phyloP scores from a whole-genome alignment of 2,888 invertebrate genomes.

The Dasysyrphus tricinctus region DNA sequence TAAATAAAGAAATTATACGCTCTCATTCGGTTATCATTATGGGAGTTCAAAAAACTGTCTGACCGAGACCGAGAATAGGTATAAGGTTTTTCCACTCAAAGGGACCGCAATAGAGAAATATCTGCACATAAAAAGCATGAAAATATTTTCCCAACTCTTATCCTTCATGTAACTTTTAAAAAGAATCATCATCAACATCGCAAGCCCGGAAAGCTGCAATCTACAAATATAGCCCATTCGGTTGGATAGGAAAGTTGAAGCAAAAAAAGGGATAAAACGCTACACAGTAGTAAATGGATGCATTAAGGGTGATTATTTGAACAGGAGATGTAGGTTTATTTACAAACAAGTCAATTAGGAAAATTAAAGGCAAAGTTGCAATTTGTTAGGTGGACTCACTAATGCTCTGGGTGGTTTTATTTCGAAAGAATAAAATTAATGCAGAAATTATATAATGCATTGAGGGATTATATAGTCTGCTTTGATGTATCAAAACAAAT shows the following conservation, averaged over 20 bases:
- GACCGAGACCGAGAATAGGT: conserved; percentile 75
- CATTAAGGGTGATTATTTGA: conserved; percentile 75
- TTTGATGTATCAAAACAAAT: conserved; percentile 18
- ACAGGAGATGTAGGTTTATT: conserved; percentile 70
- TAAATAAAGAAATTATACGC: conserved; percentile 32
- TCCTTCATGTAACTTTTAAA: conserved; percentile 58
- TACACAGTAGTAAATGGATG: conserved; percentile 67
- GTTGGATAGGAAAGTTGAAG: conserved; percentile 8
- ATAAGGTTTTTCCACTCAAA: conserved; percentile 63
- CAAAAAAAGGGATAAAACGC: conserved; percentile 42
- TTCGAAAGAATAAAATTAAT: conserved; percentile 16
- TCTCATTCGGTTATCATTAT: conserved; percentile 68
- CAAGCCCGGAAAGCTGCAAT: conserved; percentile 30
- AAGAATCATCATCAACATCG: conserved; percentile 62
- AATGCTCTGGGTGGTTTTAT: conserved; percentile 17
- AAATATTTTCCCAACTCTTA: conserved; percentile 57
- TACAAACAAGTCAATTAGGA: conserved; percentile 74
- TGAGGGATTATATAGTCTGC: neutral
- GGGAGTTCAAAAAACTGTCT: conserved; percentile 74
- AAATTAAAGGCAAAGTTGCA: conserved; percentile 70
- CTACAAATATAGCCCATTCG: conserved; percentile 4
- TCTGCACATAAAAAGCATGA: conserved; percentile 54
- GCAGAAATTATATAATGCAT: neutral
- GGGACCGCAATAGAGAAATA: conserved; percentile 68
- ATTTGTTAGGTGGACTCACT: conserved; percentile 28